Base-by-base conservation (phyloP, 1,140 invertebrate genomes). In the Drosophila pectinifera region DNA sequence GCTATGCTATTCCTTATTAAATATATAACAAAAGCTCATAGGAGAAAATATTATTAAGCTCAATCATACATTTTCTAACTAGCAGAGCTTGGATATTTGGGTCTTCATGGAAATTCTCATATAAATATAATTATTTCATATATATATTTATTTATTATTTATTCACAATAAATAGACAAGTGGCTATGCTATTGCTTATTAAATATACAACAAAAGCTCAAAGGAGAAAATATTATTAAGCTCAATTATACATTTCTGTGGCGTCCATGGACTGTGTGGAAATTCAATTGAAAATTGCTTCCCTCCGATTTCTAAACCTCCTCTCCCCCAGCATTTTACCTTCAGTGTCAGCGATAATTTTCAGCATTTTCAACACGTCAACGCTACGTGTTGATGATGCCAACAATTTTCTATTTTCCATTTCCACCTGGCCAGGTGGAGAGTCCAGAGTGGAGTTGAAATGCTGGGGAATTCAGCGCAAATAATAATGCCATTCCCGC, bases 241-340 rank as follows among this genome's bases (percentile, higher is more conserved):
- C 80, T 72, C 79, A 78, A 83, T 75, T 75, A 79, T 83, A 83
- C 78, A 76, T 79, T 84, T 68, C 62, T 65, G 59, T 74, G 80
- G 67, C 64, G 64, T 58, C 46, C 67, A 42, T 48, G 57, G 69
- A 51, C 58, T 59, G 62, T 46, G 61, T 63, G 62, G 51, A 70
- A 78, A 85, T 85, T 81, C 68, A 86, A 86, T 86, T 86, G 78
- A 86, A 88, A 73, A 79, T 85, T 80, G 73, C 38, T 36, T 11
- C 38, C 7, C 3, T n/a, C 24, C 41, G 13, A 18, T 46, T 69
- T 31, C 28, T 42, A 36, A 28, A 7, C 4, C 0, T 18, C 1
- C 0, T 1, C 8, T 1, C 22, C 22, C 1, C 22, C 0, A 2
- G 11, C 28, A 14, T 10, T 10, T 36, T 14, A 22, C 48, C 6